phyloP scores from a whole-genome alignment of 1,140 invertebrate genomes.

The Achroia grisella region DNA sequence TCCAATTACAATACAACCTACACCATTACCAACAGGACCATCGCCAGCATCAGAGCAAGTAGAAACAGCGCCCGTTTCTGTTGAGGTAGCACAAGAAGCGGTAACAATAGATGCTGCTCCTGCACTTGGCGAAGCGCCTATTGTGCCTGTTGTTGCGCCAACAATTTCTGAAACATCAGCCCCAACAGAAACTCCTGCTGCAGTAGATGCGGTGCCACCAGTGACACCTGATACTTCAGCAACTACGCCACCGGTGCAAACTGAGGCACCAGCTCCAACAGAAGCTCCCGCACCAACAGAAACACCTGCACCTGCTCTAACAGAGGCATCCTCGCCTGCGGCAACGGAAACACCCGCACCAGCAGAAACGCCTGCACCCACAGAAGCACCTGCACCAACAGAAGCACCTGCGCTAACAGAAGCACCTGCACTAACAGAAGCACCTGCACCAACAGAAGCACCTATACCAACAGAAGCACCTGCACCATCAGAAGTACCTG shows the following conservation, averaged over 20 bases:
- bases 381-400: neutral
- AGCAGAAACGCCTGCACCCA: no score
- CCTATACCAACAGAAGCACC: neutral
- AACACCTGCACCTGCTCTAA: no score
- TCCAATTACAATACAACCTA: conserved; percentile 11
- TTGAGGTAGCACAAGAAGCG: conserved; percentile 3
- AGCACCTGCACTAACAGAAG: neutral
- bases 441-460: neutral
- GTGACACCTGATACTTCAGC: conserved; percentile 21
- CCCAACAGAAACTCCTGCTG: conserved; percentile 16
- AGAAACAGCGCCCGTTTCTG: neutral
- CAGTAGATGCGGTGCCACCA: conserved; percentile 13
- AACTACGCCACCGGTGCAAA: conserved; percentile 3
- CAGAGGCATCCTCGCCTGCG: conserved; percentile 19
- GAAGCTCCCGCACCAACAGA: neutral
- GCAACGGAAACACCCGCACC: conserved; percentile 6
- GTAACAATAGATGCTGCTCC: conserved; percentile 2
- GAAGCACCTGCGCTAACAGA: neutral
- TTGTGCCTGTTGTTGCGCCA: conserved; percentile 3
- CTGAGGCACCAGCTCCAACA: conserved; percentile 2
- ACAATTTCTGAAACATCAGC: conserved; percentile 8
- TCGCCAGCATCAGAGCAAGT: neutral
- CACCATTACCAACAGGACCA: conserved; percentile 13
- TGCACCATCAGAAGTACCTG: conserved; percentile 17
- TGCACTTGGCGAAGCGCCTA: conserved; percentile 2